A percentile compares a stretch with the other conserved stretches of the same genome.
Evolutionary conservation across 2,113 vertebrate species (phyloP).

Genomic region (Catharus fuscescens): DNA sequence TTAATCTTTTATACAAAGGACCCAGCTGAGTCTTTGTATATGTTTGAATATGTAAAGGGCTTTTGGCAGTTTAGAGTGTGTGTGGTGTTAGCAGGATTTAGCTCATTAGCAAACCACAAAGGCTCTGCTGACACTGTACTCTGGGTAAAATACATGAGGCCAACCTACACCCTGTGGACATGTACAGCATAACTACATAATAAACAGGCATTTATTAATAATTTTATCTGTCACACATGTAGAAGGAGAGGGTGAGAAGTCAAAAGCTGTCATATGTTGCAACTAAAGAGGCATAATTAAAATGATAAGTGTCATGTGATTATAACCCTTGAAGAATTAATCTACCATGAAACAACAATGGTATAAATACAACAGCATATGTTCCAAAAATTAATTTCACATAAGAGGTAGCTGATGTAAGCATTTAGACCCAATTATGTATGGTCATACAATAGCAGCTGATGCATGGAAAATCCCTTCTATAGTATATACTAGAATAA

Average conservation of each 20-base stretch:
- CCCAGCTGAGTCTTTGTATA: conserved; percentile 72
- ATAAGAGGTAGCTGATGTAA: conserved; percentile 67
- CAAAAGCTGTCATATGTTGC: conserved; percentile 78
- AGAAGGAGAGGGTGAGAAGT: conserved; percentile 75
- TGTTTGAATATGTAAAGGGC: conserved; percentile 70
- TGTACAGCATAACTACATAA: conserved; percentile 77
- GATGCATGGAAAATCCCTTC: conserved; percentile 60
- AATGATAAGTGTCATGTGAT: conserved; percentile 78
- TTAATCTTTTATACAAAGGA: conserved; percentile 74
- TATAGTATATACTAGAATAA: conserved; percentile 47
- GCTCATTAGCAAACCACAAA: conserved; percentile 77
- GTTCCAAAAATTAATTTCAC: conserved; percentile 73
- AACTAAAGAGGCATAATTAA: conserved; percentile 80
- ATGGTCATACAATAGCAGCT: conserved; percentile 51
- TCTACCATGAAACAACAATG: conserved; percentile 73
- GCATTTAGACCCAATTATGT: conserved; percentile 62
- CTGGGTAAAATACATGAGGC: conserved; percentile 72
- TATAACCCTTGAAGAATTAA: conserved; percentile 80
- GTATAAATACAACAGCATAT: conserved; percentile 73
- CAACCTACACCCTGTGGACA: conserved; percentile 71
- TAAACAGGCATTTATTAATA: conserved; percentile 83
- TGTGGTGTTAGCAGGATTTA: conserved; percentile 73
- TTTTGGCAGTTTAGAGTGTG: conserved; percentile 65
- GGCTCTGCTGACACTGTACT: conserved; percentile 70
- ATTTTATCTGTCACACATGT: conserved; percentile 78